Evolutionary conservation across 2,888 invertebrate genomes (phyloP).

Genomic region (Drosophila quinaria): DNA sequence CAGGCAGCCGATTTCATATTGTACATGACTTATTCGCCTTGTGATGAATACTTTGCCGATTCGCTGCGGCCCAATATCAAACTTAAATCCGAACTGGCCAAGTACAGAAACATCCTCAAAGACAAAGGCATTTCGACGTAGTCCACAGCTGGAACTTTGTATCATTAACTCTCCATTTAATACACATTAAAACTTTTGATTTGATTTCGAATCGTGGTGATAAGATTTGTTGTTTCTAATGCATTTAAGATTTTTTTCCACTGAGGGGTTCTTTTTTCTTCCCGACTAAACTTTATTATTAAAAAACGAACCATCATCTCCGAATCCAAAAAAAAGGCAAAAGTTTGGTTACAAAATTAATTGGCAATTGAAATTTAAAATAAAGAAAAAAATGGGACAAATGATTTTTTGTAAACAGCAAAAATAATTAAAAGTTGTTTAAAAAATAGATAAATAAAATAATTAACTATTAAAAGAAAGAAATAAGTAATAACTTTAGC

Average conservation of each 20-base stretch:
- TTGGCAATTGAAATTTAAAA: not conserved
- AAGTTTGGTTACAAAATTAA: not conserved
- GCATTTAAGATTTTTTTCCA: not conserved
- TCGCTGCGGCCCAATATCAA: slow-evolving; percentile 42
- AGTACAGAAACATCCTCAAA: slow-evolving; percentile 29
- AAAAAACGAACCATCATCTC: not conserved
- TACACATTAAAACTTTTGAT: slow-evolving; percentile 10
- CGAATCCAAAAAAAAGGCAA: not conserved
- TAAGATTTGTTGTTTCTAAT: not conserved
- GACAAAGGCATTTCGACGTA: slow-evolving; percentile 3
- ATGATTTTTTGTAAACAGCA: not conserved
- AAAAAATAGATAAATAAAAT: not conserved
- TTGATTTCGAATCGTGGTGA: not conserved
- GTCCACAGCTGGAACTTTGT: not conserved
- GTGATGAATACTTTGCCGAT: slow-evolving; percentile 63
- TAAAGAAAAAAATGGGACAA: too few species aligned
- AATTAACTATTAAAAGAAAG: not conserved
- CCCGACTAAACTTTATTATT: not conserved
- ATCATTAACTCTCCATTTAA: not conserved
- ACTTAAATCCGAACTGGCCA: slow-evolving; percentile 33
- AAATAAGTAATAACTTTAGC: not conserved
- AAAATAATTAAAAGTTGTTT: not conserved
- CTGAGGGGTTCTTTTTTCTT: not conserved
- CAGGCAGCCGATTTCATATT: slow-evolving; percentile 55
- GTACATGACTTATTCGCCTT: slow-evolving; percentile 67